These are phyloP conservation scores for Chydorus sphaericus DNA, from an alignment of 2,888 invertebrate genomes.

Conservation along the genomic window DNA sequence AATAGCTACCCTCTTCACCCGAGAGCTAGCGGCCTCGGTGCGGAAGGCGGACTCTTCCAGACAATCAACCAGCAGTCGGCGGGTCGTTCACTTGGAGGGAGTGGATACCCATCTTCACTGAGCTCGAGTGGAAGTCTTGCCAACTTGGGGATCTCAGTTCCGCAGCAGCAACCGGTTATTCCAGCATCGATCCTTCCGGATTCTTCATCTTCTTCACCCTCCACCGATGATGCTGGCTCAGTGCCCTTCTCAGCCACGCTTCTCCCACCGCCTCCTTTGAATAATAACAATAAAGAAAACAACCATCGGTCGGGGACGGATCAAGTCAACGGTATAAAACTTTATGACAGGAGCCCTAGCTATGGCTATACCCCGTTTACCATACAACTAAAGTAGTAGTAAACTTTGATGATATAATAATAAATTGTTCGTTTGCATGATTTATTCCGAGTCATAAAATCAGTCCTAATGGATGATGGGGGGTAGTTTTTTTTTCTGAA, in stretches of 20 bases:
- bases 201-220: background rate
- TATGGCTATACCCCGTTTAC: too few relatives aligned
- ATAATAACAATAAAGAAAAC: background rate
- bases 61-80: background rate
- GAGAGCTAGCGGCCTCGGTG: constrained; percentile 13
- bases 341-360: too few relatives aligned
- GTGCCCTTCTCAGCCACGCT: too few relatives aligned
- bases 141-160: constrained; percentile 2
- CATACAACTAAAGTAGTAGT: too few relatives aligned
- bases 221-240: background rate
- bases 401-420: too few relatives aligned
- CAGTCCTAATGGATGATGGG: too few relatives aligned
- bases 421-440: too few relatives aligned
- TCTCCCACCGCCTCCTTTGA: too few relatives aligned
- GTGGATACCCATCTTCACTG: background rate
- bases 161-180: too few relatives aligned
- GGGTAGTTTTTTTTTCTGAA: background rate
- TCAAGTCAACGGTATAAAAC: background rate
- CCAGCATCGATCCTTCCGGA: too few relatives aligned
- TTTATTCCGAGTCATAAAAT: too few relatives aligned
- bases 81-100: background rate
- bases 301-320: background rate
- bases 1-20: constrained; percentile 9
- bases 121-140: constrained; percentile 11
- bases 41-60: background rate